A percentile compares a stretch with the other conserved stretches of the same genome.
Evolutionary conservation across 2,113 vertebrate genomes (phyloP).

Genomic region (Ellobius talpinus): DNA sequence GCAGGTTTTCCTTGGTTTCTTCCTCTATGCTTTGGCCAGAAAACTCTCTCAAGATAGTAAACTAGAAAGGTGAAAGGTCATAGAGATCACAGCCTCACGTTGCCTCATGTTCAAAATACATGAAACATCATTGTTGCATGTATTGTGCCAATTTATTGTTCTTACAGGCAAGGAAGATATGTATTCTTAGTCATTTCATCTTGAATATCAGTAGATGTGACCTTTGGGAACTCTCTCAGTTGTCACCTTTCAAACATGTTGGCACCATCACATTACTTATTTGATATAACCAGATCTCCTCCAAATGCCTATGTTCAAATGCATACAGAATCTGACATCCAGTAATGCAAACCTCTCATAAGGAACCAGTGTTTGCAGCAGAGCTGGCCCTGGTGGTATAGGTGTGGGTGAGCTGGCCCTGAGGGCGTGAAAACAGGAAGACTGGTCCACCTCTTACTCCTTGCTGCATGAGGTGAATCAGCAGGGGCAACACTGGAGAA

Average conservation of each 20-base stretch:
- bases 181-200: neutral
- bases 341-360: neutral
- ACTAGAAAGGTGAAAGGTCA: neutral
- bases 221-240: constrained; percentile 35
- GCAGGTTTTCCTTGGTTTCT: neutral
- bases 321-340: neutral
- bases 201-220: neutral
- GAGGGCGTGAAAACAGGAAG: neutral
- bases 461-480: neutral
- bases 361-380: neutral
- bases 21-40: neutral
- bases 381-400: neutral
- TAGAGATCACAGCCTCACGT: neutral
- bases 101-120: neutral
- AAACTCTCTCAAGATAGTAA: constrained; percentile 2
- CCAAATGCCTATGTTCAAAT: constrained; percentile 31
- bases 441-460: neutral
- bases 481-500: neutral
- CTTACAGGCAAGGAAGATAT: neutral
- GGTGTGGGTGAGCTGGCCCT: neutral
- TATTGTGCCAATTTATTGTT: constrained; percentile 33
- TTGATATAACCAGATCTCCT: constrained; percentile 33
- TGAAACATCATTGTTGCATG: neutral
- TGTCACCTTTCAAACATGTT: constrained; percentile 46
- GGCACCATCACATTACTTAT: constrained; percentile 27